These are phyloP conservation scores for Lithophane leautieri DNA, from an alignment of 2,888 invertebrate genomes.

Conservation along the genomic window DNA sequence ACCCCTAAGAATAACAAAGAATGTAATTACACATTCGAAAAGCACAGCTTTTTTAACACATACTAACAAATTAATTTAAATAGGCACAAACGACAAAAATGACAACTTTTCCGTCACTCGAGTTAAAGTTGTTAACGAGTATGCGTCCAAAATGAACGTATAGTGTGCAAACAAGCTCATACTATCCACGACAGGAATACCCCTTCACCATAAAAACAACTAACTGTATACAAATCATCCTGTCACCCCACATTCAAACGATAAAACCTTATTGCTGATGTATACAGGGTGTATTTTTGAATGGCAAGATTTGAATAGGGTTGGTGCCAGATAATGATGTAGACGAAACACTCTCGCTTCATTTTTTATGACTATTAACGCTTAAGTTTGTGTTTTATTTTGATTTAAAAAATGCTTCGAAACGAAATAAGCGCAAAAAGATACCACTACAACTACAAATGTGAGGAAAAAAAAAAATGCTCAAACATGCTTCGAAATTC, in stretches of 20 bases:
- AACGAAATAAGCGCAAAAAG: background rate
- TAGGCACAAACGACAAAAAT: conserved; percentile 26
- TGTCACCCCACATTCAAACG: conserved; percentile 11
- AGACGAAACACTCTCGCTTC: conserved; percentile 73
- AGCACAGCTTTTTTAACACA: background rate
- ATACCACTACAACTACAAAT: too few species aligned
- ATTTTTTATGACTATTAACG: conserved; percentile 69
- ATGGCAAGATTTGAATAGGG: conserved; percentile 65
- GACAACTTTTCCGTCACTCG: conserved; percentile 5
- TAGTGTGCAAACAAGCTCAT: conserved; percentile 47
- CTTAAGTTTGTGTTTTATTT: conserved; percentile 24
- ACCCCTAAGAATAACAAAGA: background rate
- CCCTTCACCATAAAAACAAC: conserved; percentile 78
- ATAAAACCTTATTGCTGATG: conserved; percentile 7
- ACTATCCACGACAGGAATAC: conserved; percentile 70
- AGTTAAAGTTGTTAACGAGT: conserved; percentile 54
- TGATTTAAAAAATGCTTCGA: conserved; percentile 2
- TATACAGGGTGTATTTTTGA: conserved; percentile 18
- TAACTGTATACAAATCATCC: conserved; percentile 73
- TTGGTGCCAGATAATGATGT: conserved; percentile 79
- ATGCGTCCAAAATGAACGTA: conserved; percentile 40
- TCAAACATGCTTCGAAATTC: too few species aligned
- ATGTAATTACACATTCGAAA: background rate
- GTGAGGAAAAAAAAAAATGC: too few species aligned
- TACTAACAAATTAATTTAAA: background rate